Percentiles rank a stretch among this genome's conserved stretches.
Conservation (phyloP, 2,113 vertebrate genomes). For the Phaethornis superciliosus region DNA sequence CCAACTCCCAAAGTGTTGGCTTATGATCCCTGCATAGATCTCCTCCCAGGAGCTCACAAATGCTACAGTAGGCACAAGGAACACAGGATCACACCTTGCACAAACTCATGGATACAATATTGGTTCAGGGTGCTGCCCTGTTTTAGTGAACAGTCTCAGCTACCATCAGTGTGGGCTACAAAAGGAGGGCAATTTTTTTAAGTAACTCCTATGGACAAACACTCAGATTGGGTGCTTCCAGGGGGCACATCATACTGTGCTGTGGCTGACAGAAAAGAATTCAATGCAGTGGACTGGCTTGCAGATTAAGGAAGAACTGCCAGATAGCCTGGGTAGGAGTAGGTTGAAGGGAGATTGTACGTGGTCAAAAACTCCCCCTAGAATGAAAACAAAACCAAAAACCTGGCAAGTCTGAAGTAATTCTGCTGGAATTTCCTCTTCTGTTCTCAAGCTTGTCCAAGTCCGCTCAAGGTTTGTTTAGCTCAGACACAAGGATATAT, state of each 20-base stretch:
- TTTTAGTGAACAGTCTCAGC: not conserved
- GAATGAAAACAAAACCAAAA: conserved; percentile 45
- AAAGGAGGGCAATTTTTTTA: not conserved
- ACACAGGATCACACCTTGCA: not conserved
- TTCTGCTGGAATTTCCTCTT: conserved; percentile 51
- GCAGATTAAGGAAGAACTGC: not conserved
- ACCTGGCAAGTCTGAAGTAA: conserved; percentile 19
- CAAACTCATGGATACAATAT: fast-evolving
- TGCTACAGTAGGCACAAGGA: fast-evolving
- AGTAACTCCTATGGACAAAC: not conserved
- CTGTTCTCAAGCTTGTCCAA: not conserved
- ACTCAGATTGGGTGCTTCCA: not conserved
- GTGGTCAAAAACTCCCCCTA: not conserved
- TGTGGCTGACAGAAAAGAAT: not conserved
- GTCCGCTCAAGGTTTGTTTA: not conserved
- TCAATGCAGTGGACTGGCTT: not conserved
- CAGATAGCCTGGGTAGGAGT: not conserved
- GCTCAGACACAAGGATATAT: not conserved
- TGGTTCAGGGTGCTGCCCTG: not conserved
- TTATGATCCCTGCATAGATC: not conserved
- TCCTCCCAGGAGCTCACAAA: not conserved
- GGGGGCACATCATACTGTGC: not conserved
- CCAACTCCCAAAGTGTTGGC: not conserved
- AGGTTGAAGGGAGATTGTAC: not conserved
- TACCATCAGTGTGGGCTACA: not conserved